Conservation (phyloP, 1,140 invertebrate genomes). For the Cephus cinctus region DNA sequence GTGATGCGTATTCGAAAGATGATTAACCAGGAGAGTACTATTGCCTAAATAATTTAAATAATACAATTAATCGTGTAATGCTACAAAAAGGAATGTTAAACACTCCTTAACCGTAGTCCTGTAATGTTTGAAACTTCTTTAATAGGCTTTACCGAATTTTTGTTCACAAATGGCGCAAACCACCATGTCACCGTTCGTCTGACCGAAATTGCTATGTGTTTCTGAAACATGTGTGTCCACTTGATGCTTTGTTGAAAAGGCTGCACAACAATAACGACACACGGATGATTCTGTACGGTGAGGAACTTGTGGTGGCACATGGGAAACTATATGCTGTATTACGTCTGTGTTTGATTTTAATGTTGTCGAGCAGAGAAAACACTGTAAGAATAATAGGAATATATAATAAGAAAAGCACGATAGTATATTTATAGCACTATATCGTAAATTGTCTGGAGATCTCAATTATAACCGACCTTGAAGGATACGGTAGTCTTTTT, state of each 20-base stretch:
- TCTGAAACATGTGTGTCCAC: constrained; percentile 47
- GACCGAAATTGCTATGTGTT: constrained; percentile 48
- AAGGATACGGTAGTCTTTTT: constrained; percentile 35
- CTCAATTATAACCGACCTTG: constrained; percentile 28
- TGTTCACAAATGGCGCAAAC: constrained; percentile 72
- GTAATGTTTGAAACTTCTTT: too few relatives aligned
- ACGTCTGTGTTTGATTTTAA: constrained; percentile 60
- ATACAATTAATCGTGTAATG: too few relatives aligned
- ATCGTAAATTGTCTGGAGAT: background rate
- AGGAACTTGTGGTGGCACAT: constrained; percentile 57
- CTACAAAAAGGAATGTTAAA: too few relatives aligned
- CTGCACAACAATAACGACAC: constrained; percentile 50
- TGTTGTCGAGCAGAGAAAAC: constrained; percentile 60
- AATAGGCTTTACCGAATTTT: constrained; percentile 52
- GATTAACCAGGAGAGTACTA: constrained; percentile 62
- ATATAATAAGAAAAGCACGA: background rate
- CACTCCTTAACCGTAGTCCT: too few relatives aligned
- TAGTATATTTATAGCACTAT: background rate
- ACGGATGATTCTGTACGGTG: constrained; percentile 43
- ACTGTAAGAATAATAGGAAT: constrained; percentile 56
- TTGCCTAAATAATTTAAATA: constrained; percentile 26
- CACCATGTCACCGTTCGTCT: constrained; percentile 49
- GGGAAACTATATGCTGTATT: constrained; percentile 69
- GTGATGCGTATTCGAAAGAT: constrained; percentile 74
- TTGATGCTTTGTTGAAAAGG: constrained; percentile 49